Percentiles rank a stretch among this genome's conserved stretches.
Conservation (phyloP, 2,888 invertebrate species). For the Pheosia gnoma region DNA sequence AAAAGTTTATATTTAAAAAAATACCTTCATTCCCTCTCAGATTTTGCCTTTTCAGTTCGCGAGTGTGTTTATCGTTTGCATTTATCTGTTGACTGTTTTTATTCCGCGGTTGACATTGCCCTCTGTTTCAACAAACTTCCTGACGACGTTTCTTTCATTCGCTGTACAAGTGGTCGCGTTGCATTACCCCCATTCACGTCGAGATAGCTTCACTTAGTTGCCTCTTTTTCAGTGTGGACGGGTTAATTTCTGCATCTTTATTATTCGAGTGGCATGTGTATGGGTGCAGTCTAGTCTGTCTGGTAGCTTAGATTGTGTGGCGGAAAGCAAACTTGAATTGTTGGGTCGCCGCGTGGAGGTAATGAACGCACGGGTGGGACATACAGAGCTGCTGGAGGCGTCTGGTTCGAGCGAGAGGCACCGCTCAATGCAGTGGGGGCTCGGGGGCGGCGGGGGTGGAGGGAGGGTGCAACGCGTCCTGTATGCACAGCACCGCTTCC, state of each 20-base stretch:
- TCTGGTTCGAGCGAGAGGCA: conserved; percentile 73
- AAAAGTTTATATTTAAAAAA: conserved; percentile 39
- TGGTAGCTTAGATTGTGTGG: conserved; percentile 81
- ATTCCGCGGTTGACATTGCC: conserved; percentile 82
- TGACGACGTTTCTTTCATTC: conserved; percentile 81
- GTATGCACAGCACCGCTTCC: conserved; percentile 83
- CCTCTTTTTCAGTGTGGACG: conserved; percentile 77
- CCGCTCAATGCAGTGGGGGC: conserved; percentile 42
- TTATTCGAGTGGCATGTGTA: conserved; percentile 81
- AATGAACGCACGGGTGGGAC: conserved; percentile 82
- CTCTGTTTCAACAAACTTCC: conserved; percentile 78
- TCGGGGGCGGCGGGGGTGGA: conserved; percentile 39
- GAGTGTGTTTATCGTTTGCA: conserved; percentile 81
- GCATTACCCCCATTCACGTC: conserved; percentile 79
- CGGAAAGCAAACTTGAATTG: conserved; percentile 84
- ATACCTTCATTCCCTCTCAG: conserved; percentile 62
- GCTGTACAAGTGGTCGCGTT: conserved; percentile 73
- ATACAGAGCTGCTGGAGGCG: conserved; percentile 76
- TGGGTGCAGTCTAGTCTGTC: conserved; percentile 73
- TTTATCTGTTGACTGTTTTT: conserved; percentile 85
- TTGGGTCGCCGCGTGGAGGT: conserved; percentile 80
- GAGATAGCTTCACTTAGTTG: conserved; percentile 84
- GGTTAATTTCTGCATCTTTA: conserved; percentile 84
- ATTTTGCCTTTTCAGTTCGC: conserved; percentile 73
- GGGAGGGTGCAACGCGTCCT: conserved; percentile 74